phyloP scores from a whole-genome alignment of 1,140 invertebrate genomes.

The Apis laboriosa region DNA sequence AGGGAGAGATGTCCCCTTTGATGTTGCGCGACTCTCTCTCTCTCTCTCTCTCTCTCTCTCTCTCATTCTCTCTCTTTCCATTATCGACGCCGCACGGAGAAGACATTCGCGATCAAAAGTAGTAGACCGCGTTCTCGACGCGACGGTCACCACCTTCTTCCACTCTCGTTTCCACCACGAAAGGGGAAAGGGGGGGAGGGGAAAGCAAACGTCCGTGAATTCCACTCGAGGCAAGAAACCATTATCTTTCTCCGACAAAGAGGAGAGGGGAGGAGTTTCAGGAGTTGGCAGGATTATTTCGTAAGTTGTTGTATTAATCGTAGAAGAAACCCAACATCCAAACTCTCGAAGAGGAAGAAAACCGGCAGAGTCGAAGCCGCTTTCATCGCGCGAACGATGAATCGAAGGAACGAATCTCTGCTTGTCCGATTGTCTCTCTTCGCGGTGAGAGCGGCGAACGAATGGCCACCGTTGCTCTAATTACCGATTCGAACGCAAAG shows the following conservation, averaged over 20 bases:
- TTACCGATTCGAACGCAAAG: slow-evolving; percentile 52
- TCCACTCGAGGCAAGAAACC: neutral
- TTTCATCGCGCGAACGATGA: too few relatives aligned
- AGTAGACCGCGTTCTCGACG: slow-evolving; percentile 36
- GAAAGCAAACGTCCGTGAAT: neutral
- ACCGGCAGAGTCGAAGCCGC: too few relatives aligned
- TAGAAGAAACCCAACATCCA: too few relatives aligned
- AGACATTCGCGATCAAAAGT: slow-evolving; percentile 62
- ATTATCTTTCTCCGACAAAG: neutral
- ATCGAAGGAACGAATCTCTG: too few relatives aligned
- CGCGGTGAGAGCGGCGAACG: neutral
- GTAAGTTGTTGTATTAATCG: too few relatives aligned
- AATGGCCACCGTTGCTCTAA: slow-evolving; percentile 52
- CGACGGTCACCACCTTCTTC: neutral
- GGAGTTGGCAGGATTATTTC: too few relatives aligned
- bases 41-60: too few relatives aligned
- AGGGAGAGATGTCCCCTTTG: slow-evolving; percentile 19
- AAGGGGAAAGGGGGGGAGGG: too few relatives aligned
- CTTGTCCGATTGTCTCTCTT: too few relatives aligned
- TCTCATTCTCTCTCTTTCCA: slow-evolving; percentile 14
- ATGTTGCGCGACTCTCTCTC: neutral
- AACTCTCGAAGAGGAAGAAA: too few relatives aligned
- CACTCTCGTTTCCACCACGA: neutral
- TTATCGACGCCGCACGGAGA: slow-evolving; percentile 38
- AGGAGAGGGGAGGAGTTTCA: neutral